Base-by-base conservation (phyloP, 2,888 invertebrate genomes). In the Falcaria lacertinaria region DNA sequence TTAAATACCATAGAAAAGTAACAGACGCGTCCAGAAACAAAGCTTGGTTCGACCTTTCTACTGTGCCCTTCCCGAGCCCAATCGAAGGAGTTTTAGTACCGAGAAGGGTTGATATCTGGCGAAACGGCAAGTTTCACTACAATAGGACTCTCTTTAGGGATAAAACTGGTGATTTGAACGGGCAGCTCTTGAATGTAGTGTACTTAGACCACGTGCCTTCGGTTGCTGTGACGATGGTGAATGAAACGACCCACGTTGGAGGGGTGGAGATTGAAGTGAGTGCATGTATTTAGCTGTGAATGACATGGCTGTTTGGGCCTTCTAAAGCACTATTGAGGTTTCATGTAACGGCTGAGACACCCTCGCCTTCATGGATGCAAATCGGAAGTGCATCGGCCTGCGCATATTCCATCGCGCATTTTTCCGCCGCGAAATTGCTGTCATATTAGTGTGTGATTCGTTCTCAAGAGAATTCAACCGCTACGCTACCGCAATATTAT, bases 251-350 rank as follows among this genome's bases (percentile, higher is more conserved):
- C 15, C 75, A 74, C 49, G 88, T 90, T 50, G 80, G 86, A 2
- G 95, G 95, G 2, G 85, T 94, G 19, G 95, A 95, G 86, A 91
- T 94, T 56, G 93, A 94, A 80, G 94, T 94, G 70, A 60, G 69
- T 50, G 15, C 11, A 15, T 33, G 36, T n/a, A n/a, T n/a, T n/a
- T n/a, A n/a, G n/a, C n/a, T n/a, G n/a, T n/a, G n/a, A n/a, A n/a
- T n/a, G n/a, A n/a, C n/a, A n/a, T n/a, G n/a, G n/a, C n/a, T n/a
- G n/a, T n/a, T n/a, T n/a, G n/a, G n/a, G n/a, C n/a, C n/a, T n/a
- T n/a, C n/a, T n/a, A n/a, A n/a, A n/a, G n/a, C n/a, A n/a, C n/a
- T n/a, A n/a, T n/a, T n/a, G n/a, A n/a, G n/a, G n/a, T n/a, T n/a
- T n/a, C n/a, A n/a, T n/a, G n/a, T n/a, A n/a, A n/a, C n/a, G n/a